Percentiles rank a stretch among this genome's conserved stretches.
phyloP scores from a whole-genome alignment of 2,888 invertebrate species.

The Bombylius discolor region DNA sequence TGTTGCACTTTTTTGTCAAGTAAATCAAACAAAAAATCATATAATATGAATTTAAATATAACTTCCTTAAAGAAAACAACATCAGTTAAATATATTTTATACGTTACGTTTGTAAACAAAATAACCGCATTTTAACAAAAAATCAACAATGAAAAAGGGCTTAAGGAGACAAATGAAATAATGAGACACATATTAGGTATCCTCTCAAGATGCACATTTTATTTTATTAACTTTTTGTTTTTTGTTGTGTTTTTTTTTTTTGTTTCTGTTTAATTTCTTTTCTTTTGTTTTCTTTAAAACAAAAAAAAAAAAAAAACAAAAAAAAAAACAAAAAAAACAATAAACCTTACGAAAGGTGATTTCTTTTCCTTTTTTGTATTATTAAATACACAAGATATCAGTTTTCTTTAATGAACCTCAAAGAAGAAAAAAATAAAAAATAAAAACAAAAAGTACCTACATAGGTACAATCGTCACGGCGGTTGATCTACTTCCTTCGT shows the following conservation, averaged over 20 bases:
- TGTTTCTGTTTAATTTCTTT: too few species aligned
- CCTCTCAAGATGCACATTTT: not conserved
- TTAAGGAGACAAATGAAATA: not conserved
- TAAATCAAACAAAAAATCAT: too few species aligned
- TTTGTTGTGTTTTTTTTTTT: not conserved
- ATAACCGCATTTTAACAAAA: not conserved
- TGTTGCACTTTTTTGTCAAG: too few species aligned
- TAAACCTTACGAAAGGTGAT: too few species aligned
- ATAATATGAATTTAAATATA: too few species aligned
- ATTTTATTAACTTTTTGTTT: not conserved
- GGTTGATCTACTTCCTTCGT: conserved; percentile 13
- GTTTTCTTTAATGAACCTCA: conserved; percentile 9
- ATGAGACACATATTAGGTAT: not conserved
- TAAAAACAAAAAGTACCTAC: not conserved
- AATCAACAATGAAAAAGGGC: not conserved
- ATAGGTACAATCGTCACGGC: conserved; percentile 11
- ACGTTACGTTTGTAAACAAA: too few species aligned
- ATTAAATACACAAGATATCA: not conserved
- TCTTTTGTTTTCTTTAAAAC: too few species aligned
- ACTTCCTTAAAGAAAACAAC: too few species aligned
- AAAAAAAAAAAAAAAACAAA: too few species aligned
- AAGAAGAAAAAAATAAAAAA: not conserved
- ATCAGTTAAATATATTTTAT: too few species aligned
- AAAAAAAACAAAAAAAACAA: too few species aligned
- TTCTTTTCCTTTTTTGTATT: too few species aligned